Conservation (phyloP, 2,113 vertebrate species). For the Apodemus sylvaticus region DNA sequence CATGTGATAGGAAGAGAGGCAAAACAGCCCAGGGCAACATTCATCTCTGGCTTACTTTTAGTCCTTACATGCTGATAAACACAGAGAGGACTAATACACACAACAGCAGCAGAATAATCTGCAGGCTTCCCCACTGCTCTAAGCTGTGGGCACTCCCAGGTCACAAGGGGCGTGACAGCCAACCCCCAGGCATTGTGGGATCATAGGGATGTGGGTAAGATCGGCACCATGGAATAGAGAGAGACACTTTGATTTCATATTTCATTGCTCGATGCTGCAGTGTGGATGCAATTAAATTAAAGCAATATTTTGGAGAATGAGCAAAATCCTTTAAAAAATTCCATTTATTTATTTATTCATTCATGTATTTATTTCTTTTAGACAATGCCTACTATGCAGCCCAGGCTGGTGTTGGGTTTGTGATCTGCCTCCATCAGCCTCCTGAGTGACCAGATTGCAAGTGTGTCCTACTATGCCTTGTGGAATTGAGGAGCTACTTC, state of each 20-base stretch:
- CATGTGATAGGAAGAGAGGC: not conserved
- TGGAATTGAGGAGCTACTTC: conserved; percentile 22
- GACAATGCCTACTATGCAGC: not conserved
- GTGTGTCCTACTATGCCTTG: no score
- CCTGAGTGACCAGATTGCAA: not conserved
- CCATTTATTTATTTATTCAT: not conserved
- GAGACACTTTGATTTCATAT: not conserved
- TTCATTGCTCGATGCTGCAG: not conserved
- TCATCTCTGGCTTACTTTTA: not conserved
- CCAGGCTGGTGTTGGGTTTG: not conserved
- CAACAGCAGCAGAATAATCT: not conserved
- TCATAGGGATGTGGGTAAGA: not conserved
- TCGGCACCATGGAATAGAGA: not conserved
- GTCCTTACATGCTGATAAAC: conserved; percentile 8
- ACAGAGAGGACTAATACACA: not conserved
- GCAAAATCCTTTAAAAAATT: not conserved
- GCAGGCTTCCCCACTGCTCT: not conserved
- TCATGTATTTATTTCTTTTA: not conserved
- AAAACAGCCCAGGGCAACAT: not conserved
- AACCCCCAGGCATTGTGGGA: not conserved
- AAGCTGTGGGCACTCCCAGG: not conserved
- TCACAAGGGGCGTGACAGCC: conserved; percentile 14
- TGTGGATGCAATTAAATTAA: not conserved
- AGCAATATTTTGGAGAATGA: not conserved
- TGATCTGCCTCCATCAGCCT: not conserved